A percentile compares a stretch with the other conserved stretches of the same genome.
These are phyloP conservation scores for Cydia strobilella DNA, from an alignment of 1,140 invertebrate species.

Conservation along the genomic window DNA sequence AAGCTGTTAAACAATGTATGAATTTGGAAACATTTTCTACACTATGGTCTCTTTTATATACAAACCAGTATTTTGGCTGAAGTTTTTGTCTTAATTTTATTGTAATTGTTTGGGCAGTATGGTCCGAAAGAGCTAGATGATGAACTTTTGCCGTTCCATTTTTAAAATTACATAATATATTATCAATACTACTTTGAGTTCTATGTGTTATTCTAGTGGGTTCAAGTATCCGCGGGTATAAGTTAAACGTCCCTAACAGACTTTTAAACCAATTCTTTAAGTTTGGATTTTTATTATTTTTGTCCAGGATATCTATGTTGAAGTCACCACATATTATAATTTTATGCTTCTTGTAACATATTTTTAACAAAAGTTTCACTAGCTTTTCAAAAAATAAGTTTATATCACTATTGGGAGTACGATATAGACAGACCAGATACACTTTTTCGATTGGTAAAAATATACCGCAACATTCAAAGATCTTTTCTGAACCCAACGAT, in stretches of 20 bases:
- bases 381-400: not conserved
- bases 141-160: not conserved
- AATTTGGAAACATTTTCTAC: not conserved
- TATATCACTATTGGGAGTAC: not conserved
- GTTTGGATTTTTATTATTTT: not conserved
- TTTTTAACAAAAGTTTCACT: not conserved
- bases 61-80: not conserved
- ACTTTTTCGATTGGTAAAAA: not conserved
- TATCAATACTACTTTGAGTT: not conserved
- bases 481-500: no score
- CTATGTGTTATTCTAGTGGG: not conserved
- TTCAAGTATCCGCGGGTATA: not conserved
- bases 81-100: not conserved
- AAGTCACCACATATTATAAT: not conserved
- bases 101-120: slow-evolving; percentile 1
- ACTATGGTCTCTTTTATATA: not conserved
- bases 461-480: slow-evolving; percentile 13
- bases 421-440: not conserved
- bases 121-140: not conserved
- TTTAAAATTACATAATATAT: slow-evolving; percentile 2
- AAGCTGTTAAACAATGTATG: not conserved
- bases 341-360: not conserved
- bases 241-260: not conserved
- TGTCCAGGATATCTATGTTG: not conserved
- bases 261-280: not conserved